phyloP scores from a whole-genome alignment of 2,888 invertebrate species.

The Azorinus chamasolen region DNA sequence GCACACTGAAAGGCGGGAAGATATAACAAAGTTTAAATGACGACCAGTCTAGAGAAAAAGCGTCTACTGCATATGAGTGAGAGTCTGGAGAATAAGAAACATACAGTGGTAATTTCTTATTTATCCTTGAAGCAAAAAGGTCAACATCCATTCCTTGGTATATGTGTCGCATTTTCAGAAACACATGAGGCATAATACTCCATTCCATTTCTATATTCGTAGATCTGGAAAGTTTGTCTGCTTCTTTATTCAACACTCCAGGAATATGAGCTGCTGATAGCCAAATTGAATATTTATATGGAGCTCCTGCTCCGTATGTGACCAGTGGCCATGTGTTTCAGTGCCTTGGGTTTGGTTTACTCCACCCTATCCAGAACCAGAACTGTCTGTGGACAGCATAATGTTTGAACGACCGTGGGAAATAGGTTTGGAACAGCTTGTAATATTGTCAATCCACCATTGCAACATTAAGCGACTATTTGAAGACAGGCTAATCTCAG shows the following conservation, averaged over 20 bases:
- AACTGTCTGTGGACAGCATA: conserved; percentile 28
- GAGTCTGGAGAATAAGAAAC: conserved; percentile 14
- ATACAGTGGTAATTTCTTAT: conserved; percentile 22
- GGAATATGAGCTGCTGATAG: conserved; percentile 43
- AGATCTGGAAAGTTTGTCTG: conserved; percentile 32
- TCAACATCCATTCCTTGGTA: conserved; percentile 25
- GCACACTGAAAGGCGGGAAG: conserved; percentile 25
- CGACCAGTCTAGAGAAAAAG: conserved; percentile 18
- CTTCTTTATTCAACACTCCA: conserved; percentile 31
- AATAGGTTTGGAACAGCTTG: conserved; percentile 18
- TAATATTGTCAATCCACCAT: conserved; percentile 51
- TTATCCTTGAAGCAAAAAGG: conserved; percentile 46
- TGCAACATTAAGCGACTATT: conserved; percentile 18
- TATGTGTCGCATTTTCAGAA: conserved; percentile 1
- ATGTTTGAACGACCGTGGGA: neutral
- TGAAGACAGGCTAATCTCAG: neutral
- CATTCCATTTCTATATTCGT: conserved; percentile 42
- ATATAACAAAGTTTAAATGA: conserved; percentile 7
- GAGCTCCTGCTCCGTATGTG: conserved; percentile 16
- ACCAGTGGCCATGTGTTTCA: conserved; percentile 13
- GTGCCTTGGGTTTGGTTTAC: neutral
- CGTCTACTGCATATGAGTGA: conserved; percentile 10
- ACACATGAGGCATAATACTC: conserved; percentile 14
- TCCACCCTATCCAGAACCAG: conserved; percentile 20
- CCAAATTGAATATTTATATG: conserved; percentile 46